Percentiles rank a stretch among this genome's conserved stretches.
These are phyloP conservation scores for Luehdorfia chinensis DNA, from an alignment of 1,140 invertebrate species.

Conservation along the genomic window DNA sequence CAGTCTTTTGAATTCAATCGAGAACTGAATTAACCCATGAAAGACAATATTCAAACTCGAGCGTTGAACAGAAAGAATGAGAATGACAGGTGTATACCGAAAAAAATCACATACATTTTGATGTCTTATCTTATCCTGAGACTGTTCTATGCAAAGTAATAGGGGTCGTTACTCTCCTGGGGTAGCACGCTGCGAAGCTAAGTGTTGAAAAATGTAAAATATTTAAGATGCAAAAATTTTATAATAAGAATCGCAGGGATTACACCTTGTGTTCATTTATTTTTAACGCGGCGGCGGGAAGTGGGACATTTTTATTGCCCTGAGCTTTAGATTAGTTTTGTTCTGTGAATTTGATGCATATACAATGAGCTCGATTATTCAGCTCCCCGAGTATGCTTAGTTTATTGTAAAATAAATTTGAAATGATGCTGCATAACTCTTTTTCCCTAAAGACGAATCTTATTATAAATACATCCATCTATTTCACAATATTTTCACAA, in stretches of 20 bases:
- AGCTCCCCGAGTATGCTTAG: slow-evolving; percentile 50
- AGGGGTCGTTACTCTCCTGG: slow-evolving; percentile 43
- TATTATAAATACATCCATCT: too few species aligned
- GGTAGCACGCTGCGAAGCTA: slow-evolving; percentile 34
- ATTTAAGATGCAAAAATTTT: slow-evolving; percentile 68
- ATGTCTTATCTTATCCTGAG: slow-evolving; percentile 1
- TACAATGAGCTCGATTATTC: slow-evolving; percentile 73
- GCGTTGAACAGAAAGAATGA: too few species aligned
- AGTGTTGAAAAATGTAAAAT: slow-evolving; percentile 63
- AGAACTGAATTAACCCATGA: slow-evolving; percentile 4
- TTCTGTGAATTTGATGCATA: slow-evolving; percentile 75
- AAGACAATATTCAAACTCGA: too few species aligned
- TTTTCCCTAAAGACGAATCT: slow-evolving; percentile 12
- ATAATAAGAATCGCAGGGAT: slow-evolving; percentile 70
- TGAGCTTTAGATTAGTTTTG: slow-evolving; percentile 71
- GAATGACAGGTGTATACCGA: too few species aligned
- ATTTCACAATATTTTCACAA: too few species aligned
- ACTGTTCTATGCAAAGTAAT: slow-evolving; percentile 49
- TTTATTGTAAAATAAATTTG: slow-evolving; percentile 59
- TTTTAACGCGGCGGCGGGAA: slow-evolving; percentile 60
- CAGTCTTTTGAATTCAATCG: slow-evolving; percentile 1
- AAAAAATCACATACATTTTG: too few species aligned
- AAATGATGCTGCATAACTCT: slow-evolving; percentile 45
- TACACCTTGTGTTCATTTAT: slow-evolving; percentile 73
- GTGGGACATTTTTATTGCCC: slow-evolving; percentile 73